Percentiles rank a stretch among this genome's conserved stretches.
Conservation (phyloP, 2,113 vertebrate species). For the Anarrhichthys ocellatus region DNA sequence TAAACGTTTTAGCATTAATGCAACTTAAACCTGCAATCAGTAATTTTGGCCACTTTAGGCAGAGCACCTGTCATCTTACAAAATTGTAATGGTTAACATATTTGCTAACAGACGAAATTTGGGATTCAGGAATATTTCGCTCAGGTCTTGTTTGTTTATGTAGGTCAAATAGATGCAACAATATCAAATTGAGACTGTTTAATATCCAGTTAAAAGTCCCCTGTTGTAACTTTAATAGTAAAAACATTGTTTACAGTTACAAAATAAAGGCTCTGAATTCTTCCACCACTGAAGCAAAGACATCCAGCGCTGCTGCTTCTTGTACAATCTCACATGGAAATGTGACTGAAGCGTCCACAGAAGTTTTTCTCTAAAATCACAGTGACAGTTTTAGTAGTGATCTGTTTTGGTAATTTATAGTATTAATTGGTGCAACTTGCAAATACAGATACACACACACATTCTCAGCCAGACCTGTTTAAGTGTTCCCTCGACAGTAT, state of each 20-base stretch:
- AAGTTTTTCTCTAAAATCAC: conserved; percentile 64
- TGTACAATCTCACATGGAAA: conserved; percentile 83
- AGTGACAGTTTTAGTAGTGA: conserved; percentile 45
- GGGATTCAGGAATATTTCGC: neutral
- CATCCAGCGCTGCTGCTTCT: conserved; percentile 59
- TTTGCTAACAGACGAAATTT: neutral
- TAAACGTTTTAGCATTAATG: too few species aligned
- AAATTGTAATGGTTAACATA: neutral
- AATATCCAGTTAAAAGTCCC: neutral
- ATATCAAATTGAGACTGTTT: neutral
- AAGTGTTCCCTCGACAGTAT: conserved; percentile 76
- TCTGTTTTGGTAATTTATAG: conserved; percentile 74
- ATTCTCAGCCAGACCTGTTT: conserved; percentile 74
- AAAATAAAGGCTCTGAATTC: neutral
- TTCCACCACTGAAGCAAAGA: conserved; percentile 3
- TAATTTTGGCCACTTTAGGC: neutral
- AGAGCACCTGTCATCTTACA: neutral
- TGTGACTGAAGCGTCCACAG: conserved; percentile 42
- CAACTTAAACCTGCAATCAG: neutral
- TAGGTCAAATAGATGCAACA: neutral
- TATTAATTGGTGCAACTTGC: conserved; percentile 70
- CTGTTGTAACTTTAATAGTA: neutral
- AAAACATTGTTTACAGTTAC: neutral
- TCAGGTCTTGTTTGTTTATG: neutral
- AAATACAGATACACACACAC: conserved; percentile 24